Percentiles rank a stretch among this genome's conserved stretches.
phyloP scores from a whole-genome alignment of 1,140 invertebrate genomes.

The Drosophila saltans region DNA sequence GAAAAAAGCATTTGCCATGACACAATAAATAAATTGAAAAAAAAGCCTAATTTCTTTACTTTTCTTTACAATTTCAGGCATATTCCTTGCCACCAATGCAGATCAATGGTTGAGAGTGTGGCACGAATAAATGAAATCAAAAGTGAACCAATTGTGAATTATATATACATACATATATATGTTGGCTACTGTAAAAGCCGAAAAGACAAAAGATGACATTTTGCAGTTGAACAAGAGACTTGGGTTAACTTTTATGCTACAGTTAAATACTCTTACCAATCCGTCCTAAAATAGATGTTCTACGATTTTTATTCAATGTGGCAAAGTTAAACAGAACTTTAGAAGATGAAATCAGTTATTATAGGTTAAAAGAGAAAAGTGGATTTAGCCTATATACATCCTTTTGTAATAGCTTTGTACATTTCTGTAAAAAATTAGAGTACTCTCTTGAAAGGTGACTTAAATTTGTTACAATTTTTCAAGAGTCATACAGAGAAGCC shows the following conservation, averaged over 20 bases:
- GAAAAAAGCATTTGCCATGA: constrained; percentile 61
- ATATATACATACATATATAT: neutral
- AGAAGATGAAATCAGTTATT: too few relatives aligned
- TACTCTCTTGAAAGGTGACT: neutral
- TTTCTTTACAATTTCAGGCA: constrained; percentile 31
- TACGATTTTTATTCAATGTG: too few relatives aligned
- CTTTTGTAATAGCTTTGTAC: too few relatives aligned
- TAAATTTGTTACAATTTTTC: constrained; percentile 44
- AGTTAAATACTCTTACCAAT: neutral
- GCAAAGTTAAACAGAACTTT: too few relatives aligned
- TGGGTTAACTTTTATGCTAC: neutral
- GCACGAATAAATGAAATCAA: constrained; percentile 31
- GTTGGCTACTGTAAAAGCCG: constrained; percentile 45
- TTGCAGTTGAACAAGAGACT: constrained; percentile 31
- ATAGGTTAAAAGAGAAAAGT: too few relatives aligned
- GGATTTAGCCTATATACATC: too few relatives aligned
- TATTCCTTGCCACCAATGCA: constrained; percentile 55
- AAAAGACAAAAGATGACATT: constrained; percentile 61
- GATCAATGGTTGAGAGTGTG: constrained; percentile 66
- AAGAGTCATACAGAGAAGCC: constrained; percentile 57
- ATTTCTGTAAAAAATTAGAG: neutral
- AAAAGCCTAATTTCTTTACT: constrained; percentile 54
- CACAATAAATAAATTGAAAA: constrained; percentile 71
- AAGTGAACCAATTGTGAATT: constrained; percentile 59
- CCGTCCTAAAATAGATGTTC: neutral